Percentiles rank a stretch among this genome's conserved stretches.
Conservation (phyloP, 2,113 vertebrate genomes). For the Paralichthys olivaceus region DNA sequence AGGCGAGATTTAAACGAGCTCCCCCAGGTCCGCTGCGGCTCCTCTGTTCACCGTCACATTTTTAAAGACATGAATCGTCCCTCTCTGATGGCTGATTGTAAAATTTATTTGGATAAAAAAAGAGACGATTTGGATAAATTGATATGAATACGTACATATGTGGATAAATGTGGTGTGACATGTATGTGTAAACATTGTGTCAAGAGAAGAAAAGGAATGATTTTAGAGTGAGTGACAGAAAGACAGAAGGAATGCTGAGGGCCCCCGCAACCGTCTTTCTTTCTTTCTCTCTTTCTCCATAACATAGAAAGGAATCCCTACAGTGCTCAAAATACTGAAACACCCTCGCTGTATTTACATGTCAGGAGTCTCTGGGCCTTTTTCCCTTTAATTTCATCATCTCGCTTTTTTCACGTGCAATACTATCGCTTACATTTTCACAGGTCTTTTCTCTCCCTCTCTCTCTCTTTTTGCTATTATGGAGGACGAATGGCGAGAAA, state of each 20-base stretch:
- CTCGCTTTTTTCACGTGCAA: conserved; percentile 34
- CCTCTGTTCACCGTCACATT: conserved; percentile 63
- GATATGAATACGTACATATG: conserved; percentile 55
- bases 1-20: conserved; percentile 89
- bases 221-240: conserved; percentile 56
- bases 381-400: conserved; percentile 14
- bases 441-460: conserved; percentile 52
- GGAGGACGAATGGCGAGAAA: conserved; percentile 80
- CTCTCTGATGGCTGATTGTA: conserved; percentile 61
- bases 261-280: conserved; percentile 14
- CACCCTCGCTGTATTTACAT: conserved; percentile 33
- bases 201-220: neutral
- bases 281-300: conserved; percentile 9
- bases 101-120: conserved; percentile 50
- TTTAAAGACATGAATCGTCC: conserved; percentile 58
- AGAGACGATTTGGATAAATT: conserved; percentile 57
- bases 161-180: conserved; percentile 65
- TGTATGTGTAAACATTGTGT: conserved; percentile 28
- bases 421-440: conserved; percentile 68
- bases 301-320: neutral
- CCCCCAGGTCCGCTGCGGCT: conserved; percentile 78
- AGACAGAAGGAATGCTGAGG: conserved; percentile 43
- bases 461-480: conserved; percentile 67
- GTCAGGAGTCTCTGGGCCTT: neutral
- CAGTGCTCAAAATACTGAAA: neutral